Percentiles rank a stretch among this genome's conserved stretches.
phyloP scores from a whole-genome alignment of 2,888 invertebrate genomes.

The Clistopyga incitator region DNA sequence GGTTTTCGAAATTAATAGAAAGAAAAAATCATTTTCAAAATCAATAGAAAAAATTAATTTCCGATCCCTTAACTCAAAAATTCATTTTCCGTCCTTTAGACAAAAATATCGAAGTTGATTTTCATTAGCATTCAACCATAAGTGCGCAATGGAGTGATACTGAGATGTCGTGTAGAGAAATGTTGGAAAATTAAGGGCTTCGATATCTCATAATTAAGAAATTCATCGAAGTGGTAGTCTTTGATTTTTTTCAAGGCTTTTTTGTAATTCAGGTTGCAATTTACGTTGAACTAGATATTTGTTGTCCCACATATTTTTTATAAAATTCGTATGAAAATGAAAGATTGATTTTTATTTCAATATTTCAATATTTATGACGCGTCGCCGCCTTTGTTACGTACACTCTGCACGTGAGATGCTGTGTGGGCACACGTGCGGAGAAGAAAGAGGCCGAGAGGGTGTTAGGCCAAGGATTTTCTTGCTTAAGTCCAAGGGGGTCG shows the following conservation, averaged over 20 bases:
- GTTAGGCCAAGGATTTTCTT: conserved; percentile 61
- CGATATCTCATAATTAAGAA: neutral
- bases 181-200: too few relatives aligned
- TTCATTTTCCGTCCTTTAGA: too few relatives aligned
- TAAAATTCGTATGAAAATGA: neutral
- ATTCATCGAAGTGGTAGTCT: neutral
- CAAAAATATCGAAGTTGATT: too few relatives aligned
- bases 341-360: conserved; percentile 48
- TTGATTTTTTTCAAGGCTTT: neutral
- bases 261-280: neutral
- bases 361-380: conserved; percentile 47
- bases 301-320: neutral
- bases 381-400: neutral
- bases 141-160: too few relatives aligned
- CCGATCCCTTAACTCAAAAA: too few relatives aligned
- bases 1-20: too few relatives aligned
- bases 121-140: too few relatives aligned
- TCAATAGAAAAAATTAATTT: too few relatives aligned
- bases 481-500: conserved; percentile 47
- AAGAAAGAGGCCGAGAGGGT: conserved; percentile 60
- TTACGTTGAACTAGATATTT: neutral
- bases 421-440: conserved; percentile 43
- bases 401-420: neutral
- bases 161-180: too few relatives aligned
- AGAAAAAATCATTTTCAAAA: too few relatives aligned